Percentiles rank a stretch among this genome's conserved stretches.
phyloP scores from a whole-genome alignment of 2,113 vertebrate genomes.

The Eulacestoma nigropectus region DNA sequence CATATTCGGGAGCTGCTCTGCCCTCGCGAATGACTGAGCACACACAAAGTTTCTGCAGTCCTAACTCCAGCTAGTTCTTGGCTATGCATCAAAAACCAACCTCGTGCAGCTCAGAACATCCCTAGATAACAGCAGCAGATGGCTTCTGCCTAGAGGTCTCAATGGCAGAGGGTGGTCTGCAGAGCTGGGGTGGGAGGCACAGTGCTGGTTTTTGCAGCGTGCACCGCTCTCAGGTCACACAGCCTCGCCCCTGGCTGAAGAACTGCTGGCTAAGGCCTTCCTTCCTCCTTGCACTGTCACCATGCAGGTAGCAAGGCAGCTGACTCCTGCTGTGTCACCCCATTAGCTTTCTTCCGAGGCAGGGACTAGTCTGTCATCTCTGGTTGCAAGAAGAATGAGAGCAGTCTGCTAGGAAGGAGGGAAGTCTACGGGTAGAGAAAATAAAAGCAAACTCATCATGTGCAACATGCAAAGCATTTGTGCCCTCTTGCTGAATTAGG shows the following conservation, averaged over 20 bases:
- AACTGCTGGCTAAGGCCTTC: not conserved
- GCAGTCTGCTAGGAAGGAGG: not conserved
- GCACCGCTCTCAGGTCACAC: not conserved
- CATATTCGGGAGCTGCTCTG: not conserved
- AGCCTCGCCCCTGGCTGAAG: rapidly evolving
- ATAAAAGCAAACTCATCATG: not conserved
- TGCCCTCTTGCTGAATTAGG: not conserved
- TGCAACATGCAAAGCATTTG: not conserved
- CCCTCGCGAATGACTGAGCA: not conserved
- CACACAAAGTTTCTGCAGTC: not conserved
- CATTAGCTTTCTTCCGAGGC: not conserved
- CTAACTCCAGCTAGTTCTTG: constrained; percentile 2
- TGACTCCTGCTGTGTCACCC: constrained; percentile 44
- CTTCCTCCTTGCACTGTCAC: constrained; percentile 42
- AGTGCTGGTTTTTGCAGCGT: not conserved
- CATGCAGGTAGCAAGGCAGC: constrained; percentile 32
- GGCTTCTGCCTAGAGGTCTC: constrained; percentile 16
- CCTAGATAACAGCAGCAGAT: constrained; percentile 32
- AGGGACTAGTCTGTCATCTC: not conserved
- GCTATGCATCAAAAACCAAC: not conserved
- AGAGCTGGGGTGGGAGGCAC: not conserved
- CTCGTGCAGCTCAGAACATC: not conserved
- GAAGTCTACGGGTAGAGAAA: not conserved
- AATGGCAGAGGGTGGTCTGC: not conserved
- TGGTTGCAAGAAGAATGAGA: not conserved